phyloP scores from a whole-genome alignment of 1,140 invertebrate species.

The Drosophila erecta region DNA sequence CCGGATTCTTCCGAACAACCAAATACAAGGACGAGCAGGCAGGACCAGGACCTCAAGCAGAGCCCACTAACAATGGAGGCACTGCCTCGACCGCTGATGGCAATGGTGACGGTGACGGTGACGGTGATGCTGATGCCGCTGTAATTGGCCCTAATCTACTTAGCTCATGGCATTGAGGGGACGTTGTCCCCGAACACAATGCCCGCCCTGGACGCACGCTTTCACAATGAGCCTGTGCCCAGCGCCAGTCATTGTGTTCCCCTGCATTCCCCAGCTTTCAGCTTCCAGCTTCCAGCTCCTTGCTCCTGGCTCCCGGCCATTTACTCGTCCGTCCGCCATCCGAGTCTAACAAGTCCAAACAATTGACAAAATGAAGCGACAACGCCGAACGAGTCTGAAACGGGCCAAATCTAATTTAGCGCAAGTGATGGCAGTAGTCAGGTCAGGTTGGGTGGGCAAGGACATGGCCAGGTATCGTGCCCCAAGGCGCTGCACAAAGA shows the following conservation, averaged over 20 bases:
- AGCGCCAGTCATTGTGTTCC: conserved; percentile 43
- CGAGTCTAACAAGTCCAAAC: conserved; percentile 62
- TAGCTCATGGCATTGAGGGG: conserved; percentile 63
- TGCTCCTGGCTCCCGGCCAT: conserved; percentile 46
- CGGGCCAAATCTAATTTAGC: conserved; percentile 77
- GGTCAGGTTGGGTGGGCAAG: conserved; percentile 12
- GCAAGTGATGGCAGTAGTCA: conserved; percentile 60
- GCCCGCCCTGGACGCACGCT: conserved; percentile 38
- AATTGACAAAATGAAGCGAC: conserved; percentile 80
- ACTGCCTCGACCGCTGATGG: conserved; percentile 29
- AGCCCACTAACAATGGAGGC: conserved; percentile 15
- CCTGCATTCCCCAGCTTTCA: neutral
- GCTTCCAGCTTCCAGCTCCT: neutral
- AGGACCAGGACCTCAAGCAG: conserved; percentile 21
- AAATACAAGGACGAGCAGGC: conserved; percentile 41
- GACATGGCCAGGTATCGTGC: conserved; percentile 13
- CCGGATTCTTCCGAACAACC: conserved; percentile 50
- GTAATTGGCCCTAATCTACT: conserved; percentile 80
- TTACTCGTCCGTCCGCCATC: conserved; percentile 45
- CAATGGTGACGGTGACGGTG: conserved; percentile 18
- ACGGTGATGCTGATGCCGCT: conserved; percentile 53
- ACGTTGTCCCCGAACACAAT: conserved; percentile 58
- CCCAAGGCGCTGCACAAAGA: conserved; percentile 7
- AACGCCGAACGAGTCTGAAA: conserved; percentile 57
- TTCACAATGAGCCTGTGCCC: conserved; percentile 60